A percentile compares a stretch with the other conserved stretches of the same genome.
Evolutionary conservation across 2,888 invertebrate genomes (phyloP).

Genomic region (Catocala nupta): DNA sequence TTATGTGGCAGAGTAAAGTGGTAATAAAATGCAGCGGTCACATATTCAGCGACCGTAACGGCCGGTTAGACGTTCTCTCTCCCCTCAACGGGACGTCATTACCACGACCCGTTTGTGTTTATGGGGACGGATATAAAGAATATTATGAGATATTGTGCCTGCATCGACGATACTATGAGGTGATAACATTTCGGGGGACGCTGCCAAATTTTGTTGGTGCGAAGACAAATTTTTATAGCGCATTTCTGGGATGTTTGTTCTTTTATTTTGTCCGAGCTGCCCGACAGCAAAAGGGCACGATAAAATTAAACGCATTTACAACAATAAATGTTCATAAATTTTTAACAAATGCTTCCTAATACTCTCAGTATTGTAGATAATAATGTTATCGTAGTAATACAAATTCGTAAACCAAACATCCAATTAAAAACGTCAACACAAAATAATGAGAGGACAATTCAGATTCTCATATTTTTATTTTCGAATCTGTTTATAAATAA

Average conservation of each 20-base stretch:
- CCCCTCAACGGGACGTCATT: slow-evolving; percentile 82
- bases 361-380: too few relatives aligned
- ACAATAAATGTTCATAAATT: background rate
- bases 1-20: slow-evolving; percentile 87
- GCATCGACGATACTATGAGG: slow-evolving; percentile 80
- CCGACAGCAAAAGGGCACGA: slow-evolving; percentile 26
- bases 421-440: slow-evolving; percentile 44
- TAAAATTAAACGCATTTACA: slow-evolving; percentile 17
- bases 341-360: background rate
- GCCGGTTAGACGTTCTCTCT: slow-evolving; percentile 81
- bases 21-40: slow-evolving; percentile 88
- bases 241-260: slow-evolving; percentile 47
- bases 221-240: slow-evolving; percentile 74
- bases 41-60: slow-evolving; percentile 84
- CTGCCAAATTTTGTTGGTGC: slow-evolving; percentile 71
- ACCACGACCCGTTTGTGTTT: slow-evolving; percentile 85
- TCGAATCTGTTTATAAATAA: slow-evolving; percentile 67
- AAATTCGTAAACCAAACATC: slow-evolving; percentile 15
- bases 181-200: slow-evolving; percentile 78
- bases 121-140: slow-evolving; percentile 85
- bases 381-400: too few relatives aligned
- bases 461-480: slow-evolving; percentile 57
- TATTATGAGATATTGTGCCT: slow-evolving; percentile 85
- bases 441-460: slow-evolving; percentile 54
- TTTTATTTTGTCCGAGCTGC: slow-evolving; percentile 36